phyloP scores from a whole-genome alignment of 2,113 vertebrate species.

The Orientallactaga bullata region DNA sequence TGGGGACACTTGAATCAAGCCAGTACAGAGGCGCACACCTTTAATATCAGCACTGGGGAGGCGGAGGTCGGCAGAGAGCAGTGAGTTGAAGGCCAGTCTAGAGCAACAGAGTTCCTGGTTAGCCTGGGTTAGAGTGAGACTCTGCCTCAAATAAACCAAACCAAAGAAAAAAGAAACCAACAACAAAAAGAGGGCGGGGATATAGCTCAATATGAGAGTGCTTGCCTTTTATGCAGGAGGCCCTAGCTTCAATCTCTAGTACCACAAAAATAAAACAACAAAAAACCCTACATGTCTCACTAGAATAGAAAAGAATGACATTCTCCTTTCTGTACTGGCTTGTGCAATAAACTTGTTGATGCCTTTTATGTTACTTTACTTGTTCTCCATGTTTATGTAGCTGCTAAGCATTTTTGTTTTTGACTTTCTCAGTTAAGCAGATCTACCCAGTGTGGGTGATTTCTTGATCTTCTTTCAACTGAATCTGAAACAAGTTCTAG shows the following conservation, averaged over 20 bases:
- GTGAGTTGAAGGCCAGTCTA: no score
- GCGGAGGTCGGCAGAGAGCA: no score
- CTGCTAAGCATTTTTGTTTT: constrained; percentile 1
- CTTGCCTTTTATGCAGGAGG: background rate
- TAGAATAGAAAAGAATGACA: background rate
- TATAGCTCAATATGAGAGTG: background rate
- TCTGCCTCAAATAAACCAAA: no score
- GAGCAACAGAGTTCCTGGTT: no score
- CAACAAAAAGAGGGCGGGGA: background rate
- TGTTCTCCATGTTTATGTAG: background rate
- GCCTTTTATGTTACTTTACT: constrained; percentile 13
- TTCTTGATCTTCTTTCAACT: constrained; percentile 12
- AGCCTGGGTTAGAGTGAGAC: no score
- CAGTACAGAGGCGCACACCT: no score
- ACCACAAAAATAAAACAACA: background rate
- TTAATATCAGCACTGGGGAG: no score
- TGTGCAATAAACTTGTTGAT: background rate
- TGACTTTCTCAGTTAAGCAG: background rate
- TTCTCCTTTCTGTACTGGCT: background rate
- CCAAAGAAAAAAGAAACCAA: background rate
- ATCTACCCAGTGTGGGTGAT: constrained; percentile 5
- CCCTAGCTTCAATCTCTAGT: background rate
- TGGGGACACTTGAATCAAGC: no score
- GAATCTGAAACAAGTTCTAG: constrained; percentile 13
- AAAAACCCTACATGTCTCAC: background rate